Conservation (phyloP, 2,888 invertebrate species). For the Plagodis pulveraria region DNA sequence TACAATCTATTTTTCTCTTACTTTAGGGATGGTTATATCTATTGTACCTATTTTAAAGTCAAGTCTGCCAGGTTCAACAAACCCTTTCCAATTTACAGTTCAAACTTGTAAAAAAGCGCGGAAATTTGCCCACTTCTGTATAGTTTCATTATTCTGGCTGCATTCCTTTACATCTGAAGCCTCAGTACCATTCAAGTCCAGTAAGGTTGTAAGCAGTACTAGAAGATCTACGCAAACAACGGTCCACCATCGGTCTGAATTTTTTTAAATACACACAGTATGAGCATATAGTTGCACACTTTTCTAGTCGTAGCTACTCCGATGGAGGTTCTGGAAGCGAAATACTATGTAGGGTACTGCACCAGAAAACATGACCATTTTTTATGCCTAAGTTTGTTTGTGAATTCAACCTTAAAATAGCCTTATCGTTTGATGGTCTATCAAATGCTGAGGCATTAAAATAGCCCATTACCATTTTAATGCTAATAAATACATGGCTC, state of each 20-base stretch:
- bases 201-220: constrained; percentile 14
- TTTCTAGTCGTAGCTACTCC: too few species aligned
- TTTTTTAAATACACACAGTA: constrained; percentile 1
- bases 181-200: constrained; percentile 17
- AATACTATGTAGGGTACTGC: too few species aligned
- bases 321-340: not conserved
- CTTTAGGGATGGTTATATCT: too few species aligned
- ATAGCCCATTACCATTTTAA: too few species aligned
- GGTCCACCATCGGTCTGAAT: constrained; percentile 3
- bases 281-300: not conserved
- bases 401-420: too few species aligned
- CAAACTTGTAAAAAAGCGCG: constrained; percentile 8
- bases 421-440: not conserved
- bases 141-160: constrained; percentile 20
- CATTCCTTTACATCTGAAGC: constrained; percentile 21
- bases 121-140: not conserved
- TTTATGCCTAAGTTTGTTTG: too few species aligned
- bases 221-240: constrained; percentile 22
- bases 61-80: not conserved
- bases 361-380: too few species aligned
- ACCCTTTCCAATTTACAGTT: constrained; percentile 11
- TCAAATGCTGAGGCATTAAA: too few species aligned
- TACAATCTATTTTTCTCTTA: too few species aligned
- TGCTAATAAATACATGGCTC: too few species aligned
- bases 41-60: too few species aligned